Evolutionary conservation across 2,797 vertebrate species (phyloP), one percentile per base, ranked within the genome.

Genomic region (Babyrousa celebensis): DNA sequence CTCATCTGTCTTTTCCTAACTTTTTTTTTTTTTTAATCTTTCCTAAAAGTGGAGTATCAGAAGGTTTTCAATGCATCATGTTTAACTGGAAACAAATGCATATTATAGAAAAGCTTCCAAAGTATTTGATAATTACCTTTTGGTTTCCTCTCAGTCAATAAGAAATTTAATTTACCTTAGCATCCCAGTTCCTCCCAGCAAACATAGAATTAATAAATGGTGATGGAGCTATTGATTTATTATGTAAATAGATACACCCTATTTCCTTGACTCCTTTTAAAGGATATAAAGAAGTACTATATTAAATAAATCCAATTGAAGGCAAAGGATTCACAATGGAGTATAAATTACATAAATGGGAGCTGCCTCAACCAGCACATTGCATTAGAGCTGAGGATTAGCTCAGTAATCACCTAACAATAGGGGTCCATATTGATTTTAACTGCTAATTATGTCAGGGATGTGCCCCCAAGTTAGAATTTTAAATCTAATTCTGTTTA

Each of bases 401-500:
- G 75, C 67, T 68, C 71, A 71, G 75, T 93, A 91, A 89, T 94
- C 87, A 85, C 63, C 85, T 92, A 90, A 67, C 87, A 94, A 74
- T 90, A 89, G 74, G 67, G 77, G 74, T 79, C 52, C 29, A 1
- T 86, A 95, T 95, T 96, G 97, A 96, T 97, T 96, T 93, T 91
- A 95, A 79, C 82, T 89, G 70, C 85, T 97, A 94, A 96, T 96
- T 96, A 85, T 89, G 71, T 93, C 68, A 68, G 80, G 54, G 21
- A 92, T 85, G 36, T 82, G 96, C 79, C 91, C 92, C 40, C 0
- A 10, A 88, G 89, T 92, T 93, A 83, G 91, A 94, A 92, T 95
- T 96, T 97, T 86, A 97, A 97, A 95, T 96, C 70, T 83, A 93
- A 93, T 96, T 96, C 75, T 68, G 54, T 75, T 17, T 85, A 75